phyloP scores from a whole-genome alignment of 2,888 invertebrate species.

The Linnaemya tessellans region DNA sequence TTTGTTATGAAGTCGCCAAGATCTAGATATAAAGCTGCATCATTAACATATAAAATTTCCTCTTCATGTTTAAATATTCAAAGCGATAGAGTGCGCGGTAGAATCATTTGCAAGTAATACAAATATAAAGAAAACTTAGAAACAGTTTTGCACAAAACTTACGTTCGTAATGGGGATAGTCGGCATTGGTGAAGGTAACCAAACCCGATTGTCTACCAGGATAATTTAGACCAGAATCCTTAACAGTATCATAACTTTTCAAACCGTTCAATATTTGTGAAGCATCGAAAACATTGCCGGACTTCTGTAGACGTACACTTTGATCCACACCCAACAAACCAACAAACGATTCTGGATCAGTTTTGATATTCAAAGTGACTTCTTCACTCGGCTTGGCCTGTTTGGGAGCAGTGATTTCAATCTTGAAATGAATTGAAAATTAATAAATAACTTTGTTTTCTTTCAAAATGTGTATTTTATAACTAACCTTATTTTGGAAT shows the following conservation, averaged over 20 bases:
- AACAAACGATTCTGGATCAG: slow-evolving; percentile 93
- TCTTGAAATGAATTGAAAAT: slow-evolving; percentile 81
- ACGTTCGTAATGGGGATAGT: slow-evolving; percentile 78
- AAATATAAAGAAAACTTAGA: neutral
- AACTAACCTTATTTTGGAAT: slow-evolving; percentile 90
- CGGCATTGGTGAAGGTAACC: slow-evolving; percentile 81
- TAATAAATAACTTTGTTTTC: neutral
- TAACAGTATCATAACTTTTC: slow-evolving; percentile 85
- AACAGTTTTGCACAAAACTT: slow-evolving; percentile 73
- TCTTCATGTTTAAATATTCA: slow-evolving; percentile 25
- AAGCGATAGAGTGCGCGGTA: no score
- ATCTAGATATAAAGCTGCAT: no score
- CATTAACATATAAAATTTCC: no score
- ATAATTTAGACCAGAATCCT: slow-evolving; percentile 78
- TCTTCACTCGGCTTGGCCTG: slow-evolving; percentile 90
- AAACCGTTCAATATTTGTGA: slow-evolving; percentile 86
- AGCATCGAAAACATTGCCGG: slow-evolving; percentile 85
- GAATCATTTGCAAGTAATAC: neutral
- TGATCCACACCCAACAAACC: slow-evolving; percentile 95
- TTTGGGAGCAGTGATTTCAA: slow-evolving; percentile 87
- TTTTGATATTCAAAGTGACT: slow-evolving; percentile 90
- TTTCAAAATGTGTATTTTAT: neutral
- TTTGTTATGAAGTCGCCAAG: neutral
- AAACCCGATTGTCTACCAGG: slow-evolving; percentile 80
- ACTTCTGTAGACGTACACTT: slow-evolving; percentile 89